Base-by-base conservation (phyloP, 92 coral and sea anemone species). In the Heteractis magnifica region DNA sequence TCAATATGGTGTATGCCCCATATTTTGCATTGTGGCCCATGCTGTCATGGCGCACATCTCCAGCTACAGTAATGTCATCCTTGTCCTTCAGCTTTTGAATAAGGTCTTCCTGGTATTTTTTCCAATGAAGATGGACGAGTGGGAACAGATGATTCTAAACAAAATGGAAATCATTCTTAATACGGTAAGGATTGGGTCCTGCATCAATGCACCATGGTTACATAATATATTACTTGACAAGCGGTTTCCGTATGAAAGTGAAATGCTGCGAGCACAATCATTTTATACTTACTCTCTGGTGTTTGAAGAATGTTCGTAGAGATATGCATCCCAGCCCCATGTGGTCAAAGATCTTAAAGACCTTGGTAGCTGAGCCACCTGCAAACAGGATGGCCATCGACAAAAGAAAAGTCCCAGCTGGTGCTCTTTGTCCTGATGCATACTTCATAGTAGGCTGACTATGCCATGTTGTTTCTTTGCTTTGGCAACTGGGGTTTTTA, bases 311-410 rank as follows among this genome's bases (percentile, higher is more conserved):
- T 80, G 83, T 9, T 48, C 83, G 58, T n/a, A 64, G 56, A 80
- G 83, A 62, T 58, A 64, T 80, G 74, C 44, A 23, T 20, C 73
- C 76, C 71, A 80, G 76, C 26, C 83, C 83, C 83, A 80, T 80
- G 44, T 80, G 83, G 52, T 62, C 15, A 80, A 80, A 26, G 76
- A 80, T 41, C 76, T 80, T 62, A 80, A 80, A 55, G 76, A 80
- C 56, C 64, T 80, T 80, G 19, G 83, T 80, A 6, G 83, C 83
- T 49, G 83, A 80, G 83, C 83, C 75, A 49, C 76, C 83, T 10
- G 83, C 83, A 80, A 80, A 80, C 6, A 80, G 83, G 52, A 80
- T 64, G 52, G 83, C 83, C 83, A 80, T 80, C 2, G 83, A 80
- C 10, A 80, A 64, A 8, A 80, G 83, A 80, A 80, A 80, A 80